Evolutionary conservation across 1,140 invertebrate genomes (phyloP).

Genomic region (Plodia interpunctella): DNA sequence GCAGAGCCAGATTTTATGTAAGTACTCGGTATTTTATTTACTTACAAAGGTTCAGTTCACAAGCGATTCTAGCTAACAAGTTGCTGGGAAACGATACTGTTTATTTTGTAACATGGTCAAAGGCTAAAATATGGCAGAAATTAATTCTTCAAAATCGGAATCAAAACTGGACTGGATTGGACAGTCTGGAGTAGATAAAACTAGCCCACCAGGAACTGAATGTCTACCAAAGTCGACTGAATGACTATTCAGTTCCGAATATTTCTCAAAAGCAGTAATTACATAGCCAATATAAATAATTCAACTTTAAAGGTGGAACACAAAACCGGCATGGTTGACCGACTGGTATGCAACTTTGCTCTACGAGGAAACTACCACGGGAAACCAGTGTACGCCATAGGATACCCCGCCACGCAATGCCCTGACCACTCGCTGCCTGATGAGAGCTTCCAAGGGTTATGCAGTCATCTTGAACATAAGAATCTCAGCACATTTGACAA

Average conservation of each 20-base stretch:
- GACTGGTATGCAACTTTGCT: constrained; percentile 59
- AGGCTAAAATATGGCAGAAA: too few relatives aligned
- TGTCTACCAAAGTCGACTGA: too few relatives aligned
- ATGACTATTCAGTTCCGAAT: too few relatives aligned
- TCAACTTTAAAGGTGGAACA: constrained; percentile 30
- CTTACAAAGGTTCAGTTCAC: not conserved
- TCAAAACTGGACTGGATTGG: too few relatives aligned
- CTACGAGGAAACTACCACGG: constrained; percentile 50
- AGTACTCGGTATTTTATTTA: constrained; percentile 15
- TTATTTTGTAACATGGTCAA: too few relatives aligned
- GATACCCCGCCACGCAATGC: constrained; percentile 55
- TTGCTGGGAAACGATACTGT: too few relatives aligned
- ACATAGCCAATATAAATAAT: not conserved
- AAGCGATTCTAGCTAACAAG: too few relatives aligned
- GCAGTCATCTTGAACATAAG: constrained; percentile 9
- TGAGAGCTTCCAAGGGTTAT: constrained; percentile 37
- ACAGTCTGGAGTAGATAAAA: too few relatives aligned
- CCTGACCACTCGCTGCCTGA: constrained; percentile 29
- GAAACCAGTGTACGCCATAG: constrained; percentile 50
- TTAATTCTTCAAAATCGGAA: too few relatives aligned
- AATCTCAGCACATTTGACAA: not conserved
- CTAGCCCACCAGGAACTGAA: too few relatives aligned
- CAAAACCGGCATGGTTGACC: constrained; percentile 31
- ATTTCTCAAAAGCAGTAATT: not conserved
- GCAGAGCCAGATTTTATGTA: constrained; percentile 45